A percentile compares a stretch with the other conserved stretches of the same genome.
Conservation (phyloP, 1,140 invertebrate species). For the Chelonus insularis region DNA sequence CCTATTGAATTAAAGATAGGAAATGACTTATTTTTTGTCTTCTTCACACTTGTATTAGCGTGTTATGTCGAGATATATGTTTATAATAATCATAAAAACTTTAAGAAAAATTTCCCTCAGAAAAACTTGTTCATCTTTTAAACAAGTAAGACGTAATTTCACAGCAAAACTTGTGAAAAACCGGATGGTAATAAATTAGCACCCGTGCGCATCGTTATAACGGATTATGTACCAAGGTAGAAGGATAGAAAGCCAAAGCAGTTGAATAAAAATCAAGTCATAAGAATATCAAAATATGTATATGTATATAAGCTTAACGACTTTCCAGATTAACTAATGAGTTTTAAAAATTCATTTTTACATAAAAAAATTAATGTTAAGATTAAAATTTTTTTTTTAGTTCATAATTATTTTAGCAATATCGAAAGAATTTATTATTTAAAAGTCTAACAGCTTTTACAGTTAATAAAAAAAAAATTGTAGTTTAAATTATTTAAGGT, state of each 20-base stretch:
- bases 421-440: too few species aligned
- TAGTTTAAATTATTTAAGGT: too few species aligned
- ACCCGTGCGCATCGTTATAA: background rate
- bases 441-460: too few species aligned
- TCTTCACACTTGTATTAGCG: background rate
- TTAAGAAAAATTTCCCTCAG: too few species aligned
- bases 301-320: background rate
- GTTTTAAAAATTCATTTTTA: background rate
- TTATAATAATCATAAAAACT: too few species aligned
- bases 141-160: slow-evolving; percentile 2
- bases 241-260: background rate
- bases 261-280: slow-evolving; percentile 1
- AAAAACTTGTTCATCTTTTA: background rate
- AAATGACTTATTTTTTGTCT: background rate
- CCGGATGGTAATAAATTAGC: slow-evolving; percentile 11
- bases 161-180: slow-evolving; percentile 1
- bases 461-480: too few species aligned
- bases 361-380: too few species aligned
- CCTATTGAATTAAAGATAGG: slow-evolving; percentile 12
- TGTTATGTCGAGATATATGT: too few species aligned
- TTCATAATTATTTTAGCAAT: too few species aligned
- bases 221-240: background rate
- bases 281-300: background rate
- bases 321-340: background rate
- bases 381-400: too few species aligned